These are phyloP conservation scores for Hoplostethus atlanticus DNA, from an alignment of 2,797 vertebrate species.

Conservation along the genomic window DNA sequence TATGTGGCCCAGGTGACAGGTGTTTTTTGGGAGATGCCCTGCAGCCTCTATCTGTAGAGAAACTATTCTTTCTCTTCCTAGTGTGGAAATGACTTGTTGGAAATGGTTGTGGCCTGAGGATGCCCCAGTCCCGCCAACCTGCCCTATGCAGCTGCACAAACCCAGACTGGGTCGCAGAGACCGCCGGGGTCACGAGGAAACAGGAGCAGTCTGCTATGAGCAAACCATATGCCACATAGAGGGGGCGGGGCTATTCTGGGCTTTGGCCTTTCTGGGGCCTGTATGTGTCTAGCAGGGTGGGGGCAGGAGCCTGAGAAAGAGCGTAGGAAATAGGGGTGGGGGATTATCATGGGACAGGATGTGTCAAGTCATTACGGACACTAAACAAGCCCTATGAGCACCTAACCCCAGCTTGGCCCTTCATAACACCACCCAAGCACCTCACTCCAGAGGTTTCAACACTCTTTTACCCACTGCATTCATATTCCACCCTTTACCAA, in stretches of 20 bases:
- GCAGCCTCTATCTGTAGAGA: conserved; percentile 31
- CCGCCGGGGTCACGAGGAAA: conserved; percentile 18
- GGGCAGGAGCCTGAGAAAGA: conserved; percentile 30
- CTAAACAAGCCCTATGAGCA: conserved; percentile 32
- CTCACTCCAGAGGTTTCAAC: conserved; percentile 8
- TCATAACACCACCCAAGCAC: conserved; percentile 1
- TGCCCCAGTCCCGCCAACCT: conserved; percentile 9
- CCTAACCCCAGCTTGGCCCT: conserved; percentile 7
- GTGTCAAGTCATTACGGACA: conserved; percentile 35
- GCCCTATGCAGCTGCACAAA: conserved; percentile 38
- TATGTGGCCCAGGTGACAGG: conserved; percentile 16
- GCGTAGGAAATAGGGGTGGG: conserved; percentile 34
- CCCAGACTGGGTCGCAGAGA: conserved; percentile 34
- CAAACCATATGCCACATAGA: conserved; percentile 32
- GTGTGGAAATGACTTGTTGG: conserved; percentile 31
- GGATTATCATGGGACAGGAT: conserved; percentile 23
- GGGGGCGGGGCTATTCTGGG: conserved; percentile 65
- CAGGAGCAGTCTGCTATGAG: conserved; percentile 30
- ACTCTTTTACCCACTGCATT: not conserved
- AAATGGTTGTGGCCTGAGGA: not conserved
- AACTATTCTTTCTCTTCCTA: conserved; percentile 18
- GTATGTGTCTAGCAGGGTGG: conserved; percentile 18
- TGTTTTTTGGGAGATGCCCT: conserved; percentile 5
- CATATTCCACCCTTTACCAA: not conserved
- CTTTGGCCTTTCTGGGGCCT: conserved; percentile 71